Base-by-base conservation (phyloP, 2,113 vertebrate species). In the Clarias batrachus region DNA sequence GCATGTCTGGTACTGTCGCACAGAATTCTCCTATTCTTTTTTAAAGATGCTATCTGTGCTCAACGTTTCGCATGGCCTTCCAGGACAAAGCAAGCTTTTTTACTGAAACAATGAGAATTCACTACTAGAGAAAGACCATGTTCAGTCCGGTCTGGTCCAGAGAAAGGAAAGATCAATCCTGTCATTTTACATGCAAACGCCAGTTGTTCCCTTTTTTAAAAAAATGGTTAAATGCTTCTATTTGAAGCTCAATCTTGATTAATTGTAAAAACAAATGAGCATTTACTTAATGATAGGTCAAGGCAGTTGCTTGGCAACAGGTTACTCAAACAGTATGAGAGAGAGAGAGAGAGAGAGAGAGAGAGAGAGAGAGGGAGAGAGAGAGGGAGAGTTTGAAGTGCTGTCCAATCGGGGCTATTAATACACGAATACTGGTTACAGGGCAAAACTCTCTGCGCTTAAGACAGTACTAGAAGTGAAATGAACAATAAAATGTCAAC, bases 231-330 rank as follows among this genome's bases (percentile, higher is more conserved):
- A 89, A 83, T 41, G 27, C 14, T n/a, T 65, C 10, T 23, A 30
- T 84, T 84, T 88, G 86, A 54, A 81, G 84, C 82, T 86, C 17
- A 79, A 89, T 52, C 82, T 88, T 88, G 85, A 91, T 92, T 88
- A 88, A 90, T 85, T 87, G 83, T 90, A 87, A 90, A 88, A 90
- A 82, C 86, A 92, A 92, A 92, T 83, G 66, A 91, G 86, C 80
- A 88, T 90, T 90, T 91, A 93, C 91, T 91, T 93, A 88, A 89
- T 74, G 89, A 88, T 87, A 84, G 88, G 90, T 90, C 84, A 91
- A 89, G 90, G 90, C 87, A 87, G 94, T 95, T 93, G 92, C 94
- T 88, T 93, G 90, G 94, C 93, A 94, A 94, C 94, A 88, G 92
- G 85, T 91, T 90, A 89, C 90, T 93, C 86, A 92, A 91, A 87